Evolutionary conservation across 2,888 invertebrate species (phyloP), one percentile per base, ranked within the genome.

Genomic region (Odontocolon sp.): DNA sequence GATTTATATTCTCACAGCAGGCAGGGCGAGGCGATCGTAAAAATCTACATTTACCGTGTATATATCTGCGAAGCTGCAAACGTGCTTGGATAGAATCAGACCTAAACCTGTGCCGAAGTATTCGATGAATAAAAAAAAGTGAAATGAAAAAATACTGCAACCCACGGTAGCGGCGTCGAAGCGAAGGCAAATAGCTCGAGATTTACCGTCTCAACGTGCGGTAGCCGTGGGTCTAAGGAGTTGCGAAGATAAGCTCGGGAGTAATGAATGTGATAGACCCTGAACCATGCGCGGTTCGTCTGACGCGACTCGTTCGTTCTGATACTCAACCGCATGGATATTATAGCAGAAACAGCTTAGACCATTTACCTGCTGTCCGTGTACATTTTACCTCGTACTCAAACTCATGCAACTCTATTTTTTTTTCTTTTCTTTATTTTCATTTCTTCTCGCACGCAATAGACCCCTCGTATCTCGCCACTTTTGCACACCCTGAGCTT

Each of bases 201-300:
- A 11, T 18, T 5, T 38, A 45, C 28, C n/a, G 18, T 54, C 28
- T n/a, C 11, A 18, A 1, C 31, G 33, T 11, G 45, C 84, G 78
- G 83, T 85, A 84, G 84, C 86, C 70, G 77, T 40, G 11, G 11
- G 11, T n/a, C 6, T 75, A 81, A 82, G 77, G 76, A 83, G 84
- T 63, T 50, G 50, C 11, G 79, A 73, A 85, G 87, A 87, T 87
- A 86, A 85, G 81, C 52, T 40, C 18, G 36, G 5, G 80, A 81
- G 84, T 86, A 87, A 87, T 85, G 86, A 85, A 85, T 83, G 86
- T 85, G 86, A 86, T 86, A 85, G 81, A n/a, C n/a, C 78, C 79
- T 64, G 40, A 26, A 4, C 5, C 45, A 9, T 26, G 50, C 50
- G 69, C 69, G 71, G 61, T 67, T 69, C 61, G 74, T 64, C 64